Evolutionary conservation across 2,113 vertebrate species (phyloP), one percentile per base, ranked within the genome.

Genomic region (Chionis minor): DNA sequence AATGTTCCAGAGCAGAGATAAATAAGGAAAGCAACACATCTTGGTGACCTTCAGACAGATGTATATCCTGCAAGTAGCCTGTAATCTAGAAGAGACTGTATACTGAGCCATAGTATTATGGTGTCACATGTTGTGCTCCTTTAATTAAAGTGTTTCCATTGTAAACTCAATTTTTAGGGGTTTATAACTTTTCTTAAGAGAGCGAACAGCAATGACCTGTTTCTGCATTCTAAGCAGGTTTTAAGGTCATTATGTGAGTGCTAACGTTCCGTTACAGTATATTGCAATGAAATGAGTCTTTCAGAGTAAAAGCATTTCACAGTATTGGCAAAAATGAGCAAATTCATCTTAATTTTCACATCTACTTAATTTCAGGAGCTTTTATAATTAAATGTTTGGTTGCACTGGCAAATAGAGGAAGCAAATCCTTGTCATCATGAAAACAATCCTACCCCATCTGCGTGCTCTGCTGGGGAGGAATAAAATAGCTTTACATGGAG

Each of bases 351-450:
- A 91, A 98, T 98, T 98, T 98, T 97, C 27, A 12, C 96, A 91
- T 97, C 88, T 94, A 96, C 96, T 96, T 97, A 96, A 94, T 98
- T 96, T 92, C 88, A 96, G 96, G 92, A 92, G 92, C 74, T 97
- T 97, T 98, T 96, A 81, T 95, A 98, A 98, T 97, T 98, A 98
- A 98, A 98, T 97, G 94, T 98, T 98, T 98, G 97, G 96, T 97
- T 97, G 92, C 95, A 71, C 88, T 91, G 92, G 93, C 80, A 97
- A 98, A 96, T 66, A 95, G 85, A 96, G 79, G 87, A 73, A 96
- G 89, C 71, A 94, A 81, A 65, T 94, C 92, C 90, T 94, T 85
- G 77, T 88, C 83, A 32, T 66, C 52, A 30, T 72, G 84, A 86
- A 92, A 92, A 94, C 94, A 86, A 78, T 71, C 75, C 62, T 49